phyloP scores from a whole-genome alignment of 2,113 vertebrate genomes.

The Eublepharis macularius region DNA sequence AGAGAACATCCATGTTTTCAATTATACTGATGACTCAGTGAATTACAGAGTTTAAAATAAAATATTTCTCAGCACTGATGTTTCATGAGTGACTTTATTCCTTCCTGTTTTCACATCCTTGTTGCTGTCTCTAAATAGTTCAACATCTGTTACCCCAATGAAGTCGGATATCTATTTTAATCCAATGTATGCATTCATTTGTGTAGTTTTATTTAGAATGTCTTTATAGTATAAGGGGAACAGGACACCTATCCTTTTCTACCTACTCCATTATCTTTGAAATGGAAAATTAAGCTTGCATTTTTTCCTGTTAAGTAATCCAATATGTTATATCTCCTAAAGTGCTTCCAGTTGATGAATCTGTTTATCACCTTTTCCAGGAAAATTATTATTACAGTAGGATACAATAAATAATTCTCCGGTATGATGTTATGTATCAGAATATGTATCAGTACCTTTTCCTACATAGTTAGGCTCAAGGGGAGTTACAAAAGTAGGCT shows the following conservation, averaged over 20 bases:
- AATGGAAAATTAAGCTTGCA: slow-evolving; percentile 17
- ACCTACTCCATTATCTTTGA: background rate
- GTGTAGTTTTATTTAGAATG: slow-evolving; percentile 36
- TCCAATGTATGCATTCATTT: slow-evolving; percentile 43
- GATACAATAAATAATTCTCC: background rate
- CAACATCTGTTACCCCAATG: slow-evolving; percentile 65
- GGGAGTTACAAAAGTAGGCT: too few species aligned
- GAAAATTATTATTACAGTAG: background rate
- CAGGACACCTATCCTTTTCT: background rate
- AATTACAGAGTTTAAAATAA: slow-evolving; percentile 57
- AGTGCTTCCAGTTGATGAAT: slow-evolving; percentile 22
- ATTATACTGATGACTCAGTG: slow-evolving; percentile 57
- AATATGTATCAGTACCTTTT: too few species aligned
- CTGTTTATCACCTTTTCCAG: slow-evolving; percentile 12
- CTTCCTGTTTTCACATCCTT: slow-evolving; percentile 68
- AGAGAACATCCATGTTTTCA: slow-evolving; percentile 57
- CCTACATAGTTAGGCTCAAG: too few species aligned
- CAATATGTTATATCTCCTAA: slow-evolving; percentile 23
- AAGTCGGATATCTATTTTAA: slow-evolving; percentile 66
- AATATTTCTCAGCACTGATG: slow-evolving; percentile 55
- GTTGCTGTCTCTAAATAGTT: slow-evolving; percentile 69
- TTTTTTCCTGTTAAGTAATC: slow-evolving; percentile 18
- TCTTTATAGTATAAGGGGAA: slow-evolving; percentile 36
- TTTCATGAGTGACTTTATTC: slow-evolving; percentile 63
- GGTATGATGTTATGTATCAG: background rate